phyloP scores from a whole-genome alignment of 2,888 invertebrate species.

The Drosophila subsilvestris region DNA sequence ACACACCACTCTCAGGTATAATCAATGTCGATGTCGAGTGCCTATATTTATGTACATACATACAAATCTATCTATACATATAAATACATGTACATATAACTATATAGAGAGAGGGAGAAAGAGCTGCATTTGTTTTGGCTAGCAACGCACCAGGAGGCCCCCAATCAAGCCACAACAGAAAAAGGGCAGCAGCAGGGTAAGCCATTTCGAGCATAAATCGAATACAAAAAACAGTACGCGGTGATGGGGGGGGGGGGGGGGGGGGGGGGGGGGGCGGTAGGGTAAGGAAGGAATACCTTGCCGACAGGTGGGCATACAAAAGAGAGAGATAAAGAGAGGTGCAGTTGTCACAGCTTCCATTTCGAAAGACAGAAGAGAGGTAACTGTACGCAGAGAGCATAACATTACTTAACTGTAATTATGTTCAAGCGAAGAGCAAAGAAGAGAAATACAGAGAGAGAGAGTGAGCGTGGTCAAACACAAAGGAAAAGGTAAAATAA shows the following conservation, averaged over 20 bases:
- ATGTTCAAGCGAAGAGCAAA: slow-evolving; percentile 26
- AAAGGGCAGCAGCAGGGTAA: slow-evolving; percentile 15
- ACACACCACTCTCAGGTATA: slow-evolving; percentile 1
- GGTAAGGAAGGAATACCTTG: slow-evolving; percentile 5
- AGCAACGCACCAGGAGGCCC: slow-evolving; percentile 45
- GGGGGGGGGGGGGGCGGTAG: background rate
- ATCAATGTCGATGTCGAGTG: slow-evolving; percentile 12
- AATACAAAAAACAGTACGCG: background rate
- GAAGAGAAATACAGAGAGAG: background rate
- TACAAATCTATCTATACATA: too few species aligned
- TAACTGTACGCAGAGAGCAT: background rate
- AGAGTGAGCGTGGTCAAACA: slow-evolving; percentile 1
- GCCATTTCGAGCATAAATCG: slow-evolving; percentile 9
- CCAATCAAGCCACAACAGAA: slow-evolving; percentile 27
- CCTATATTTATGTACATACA: too few species aligned
- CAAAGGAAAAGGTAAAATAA: too few species aligned
- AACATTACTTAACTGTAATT: slow-evolving; percentile 54
- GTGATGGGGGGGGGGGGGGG: background rate
- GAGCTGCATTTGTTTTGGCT: slow-evolving; percentile 60
- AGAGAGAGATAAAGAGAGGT: slow-evolving; percentile 4
- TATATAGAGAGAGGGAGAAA: slow-evolving; percentile 15
- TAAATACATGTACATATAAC: too few species aligned
- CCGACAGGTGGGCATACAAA: slow-evolving; percentile 33
- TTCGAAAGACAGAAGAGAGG: background rate
- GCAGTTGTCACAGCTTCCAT: slow-evolving; percentile 45